A percentile compares a stretch with the other conserved stretches of the same genome.
These are phyloP conservation scores for Petromus typicus DNA, from an alignment of 2,113 vertebrate genomes.

Conservation along the genomic window DNA sequence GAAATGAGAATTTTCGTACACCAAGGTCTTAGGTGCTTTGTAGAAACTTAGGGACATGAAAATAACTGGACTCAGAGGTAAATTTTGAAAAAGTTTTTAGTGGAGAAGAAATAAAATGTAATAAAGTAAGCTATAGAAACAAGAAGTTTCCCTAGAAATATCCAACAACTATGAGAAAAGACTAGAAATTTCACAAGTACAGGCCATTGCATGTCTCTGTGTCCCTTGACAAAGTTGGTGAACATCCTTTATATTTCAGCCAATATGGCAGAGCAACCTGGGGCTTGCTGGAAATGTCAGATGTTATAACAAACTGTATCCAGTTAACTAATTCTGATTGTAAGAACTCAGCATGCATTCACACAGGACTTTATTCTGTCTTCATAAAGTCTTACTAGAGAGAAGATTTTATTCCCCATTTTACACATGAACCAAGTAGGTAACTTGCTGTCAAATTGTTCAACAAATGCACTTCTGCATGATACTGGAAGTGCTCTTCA, in stretches of 20 bases:
- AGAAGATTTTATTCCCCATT: neutral
- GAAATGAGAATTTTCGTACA: slow-evolving; percentile 18
- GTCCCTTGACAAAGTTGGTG: neutral
- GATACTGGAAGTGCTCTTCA: neutral
- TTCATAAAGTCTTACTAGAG: neutral
- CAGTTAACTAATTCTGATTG: neutral
- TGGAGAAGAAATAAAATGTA: neutral
- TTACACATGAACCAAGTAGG: neutral
- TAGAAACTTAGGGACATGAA: neutral
- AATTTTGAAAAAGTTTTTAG: neutral
- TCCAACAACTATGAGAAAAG: neutral
- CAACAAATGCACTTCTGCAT: neutral
- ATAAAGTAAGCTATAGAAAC: neutral
- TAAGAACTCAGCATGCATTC: neutral
- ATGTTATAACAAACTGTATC: neutral
- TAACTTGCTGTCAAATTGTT: neutral
- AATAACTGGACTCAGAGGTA: neutral
- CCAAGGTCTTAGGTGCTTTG: neutral
- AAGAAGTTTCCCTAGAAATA: neutral
- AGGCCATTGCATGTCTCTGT: neutral
- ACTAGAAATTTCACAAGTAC: neutral
- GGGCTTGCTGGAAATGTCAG: neutral
- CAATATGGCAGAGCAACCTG: neutral
- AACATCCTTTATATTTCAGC: neutral
- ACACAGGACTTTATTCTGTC: neutral